Conservation (phyloP, 1,140 invertebrate genomes). For the Tachypleus tridentatus region DNA sequence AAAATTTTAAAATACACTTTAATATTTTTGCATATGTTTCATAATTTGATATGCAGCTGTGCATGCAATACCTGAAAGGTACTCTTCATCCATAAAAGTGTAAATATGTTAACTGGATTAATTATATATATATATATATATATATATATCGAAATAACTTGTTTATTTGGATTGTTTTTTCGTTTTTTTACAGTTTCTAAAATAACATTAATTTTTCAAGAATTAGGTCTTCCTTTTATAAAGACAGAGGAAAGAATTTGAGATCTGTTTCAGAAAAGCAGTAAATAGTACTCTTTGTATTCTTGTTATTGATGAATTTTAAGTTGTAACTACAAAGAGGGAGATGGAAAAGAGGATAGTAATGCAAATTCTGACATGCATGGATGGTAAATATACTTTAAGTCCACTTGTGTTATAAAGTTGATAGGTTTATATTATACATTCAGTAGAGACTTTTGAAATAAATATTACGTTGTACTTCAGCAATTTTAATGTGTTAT, state of each 20-base stretch:
- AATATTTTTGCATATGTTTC: too few relatives aligned
- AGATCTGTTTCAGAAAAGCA: slow-evolving; percentile 75
- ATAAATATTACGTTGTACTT: too few relatives aligned
- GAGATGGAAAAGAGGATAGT: slow-evolving; percentile 93
- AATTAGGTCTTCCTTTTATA: slow-evolving; percentile 56
- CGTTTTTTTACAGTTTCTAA: too few relatives aligned
- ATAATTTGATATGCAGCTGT: too few relatives aligned
- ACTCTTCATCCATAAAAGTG: too few relatives aligned
- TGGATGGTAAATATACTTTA: slow-evolving; percentile 52
- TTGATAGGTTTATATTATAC: too few relatives aligned
- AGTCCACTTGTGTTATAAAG: too few relatives aligned
- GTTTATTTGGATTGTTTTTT: too few relatives aligned
- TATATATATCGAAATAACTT: not conserved
- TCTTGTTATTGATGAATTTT: slow-evolving; percentile 87
- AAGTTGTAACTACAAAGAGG: slow-evolving; percentile 70
- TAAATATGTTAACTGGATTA: not conserved
- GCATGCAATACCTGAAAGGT: too few relatives aligned
- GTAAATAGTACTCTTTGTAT: slow-evolving; percentile 59
- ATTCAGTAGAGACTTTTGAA: too few relatives aligned
- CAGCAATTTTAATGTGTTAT: too few relatives aligned
- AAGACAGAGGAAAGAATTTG: slow-evolving; percentile 82
- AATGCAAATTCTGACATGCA: slow-evolving; percentile 70
- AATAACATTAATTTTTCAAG: slow-evolving; percentile 28
- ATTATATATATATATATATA: not conserved
- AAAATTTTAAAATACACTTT: too few relatives aligned